Evolutionary conservation across 1,140 invertebrate species (phyloP), one percentile per base, ranked within the genome.

Genomic region (Triops longicaudatus): DNA sequence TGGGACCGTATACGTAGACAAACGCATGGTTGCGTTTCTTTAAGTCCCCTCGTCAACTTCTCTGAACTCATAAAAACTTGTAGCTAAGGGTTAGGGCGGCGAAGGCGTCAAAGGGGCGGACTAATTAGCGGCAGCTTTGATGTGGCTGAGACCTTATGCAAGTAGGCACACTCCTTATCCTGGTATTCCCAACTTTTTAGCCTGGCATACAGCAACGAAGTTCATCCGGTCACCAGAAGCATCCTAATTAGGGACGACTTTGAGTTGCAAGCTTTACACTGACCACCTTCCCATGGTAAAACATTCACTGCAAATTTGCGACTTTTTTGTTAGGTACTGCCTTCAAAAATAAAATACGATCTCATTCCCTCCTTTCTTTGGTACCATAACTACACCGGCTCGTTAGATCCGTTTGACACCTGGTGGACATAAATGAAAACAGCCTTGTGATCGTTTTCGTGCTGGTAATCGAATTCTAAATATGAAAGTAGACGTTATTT

Each of bases 61-160:
- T 63, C 50, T 22, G 50, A 63, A 63, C 50, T 17, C 50, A 63
- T 63, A 63, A 63, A 44, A 63, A 63, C 50, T 5, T 17, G 50
- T 22, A 63, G 50, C 50, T 63, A 63, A 63, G 50, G 50, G 50
- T 63, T 63, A 63, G 50, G 50, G 50, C 50, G 50, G 50, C 50
- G 50, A 14, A 63, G 50, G 50, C 50, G 50, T 63, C 50, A 63
- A 63, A 63, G 50, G 44, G 50, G 50, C 50, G 50, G 50, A 63
- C 50, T 63, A 63, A 63, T 63, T 63, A 63, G 50, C 50, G 50
- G 50, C 50, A 22, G 50, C 50, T 63, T 63, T 63, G 50, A 63
- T 63, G 50, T 63, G 50, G 50, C 50, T 63, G 50, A 5, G 50
- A 22, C 50, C 17, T 63, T 63, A 63, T 63, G 50, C 50, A 63